Base-by-base conservation (phyloP, 2,888 invertebrate genomes). In the Amphipoea lucens region DNA sequence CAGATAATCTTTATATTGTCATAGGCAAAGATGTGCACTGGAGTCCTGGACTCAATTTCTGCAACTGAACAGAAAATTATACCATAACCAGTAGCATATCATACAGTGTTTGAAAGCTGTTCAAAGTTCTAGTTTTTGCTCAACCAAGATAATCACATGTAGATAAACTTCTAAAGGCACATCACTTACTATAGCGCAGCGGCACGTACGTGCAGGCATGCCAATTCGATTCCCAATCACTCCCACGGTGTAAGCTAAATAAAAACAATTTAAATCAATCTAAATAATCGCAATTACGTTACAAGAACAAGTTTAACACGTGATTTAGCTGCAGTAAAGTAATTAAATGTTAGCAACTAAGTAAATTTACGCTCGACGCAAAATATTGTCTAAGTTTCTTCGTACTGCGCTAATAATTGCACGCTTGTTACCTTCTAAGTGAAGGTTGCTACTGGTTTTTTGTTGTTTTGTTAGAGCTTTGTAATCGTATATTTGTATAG, bases 321-420 rank as follows among this genome's bases (percentile, higher is more conserved):
- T 91, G 91, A 93, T 93, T 92, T 92, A 90, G 89, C 76, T 76
- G 81, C 76, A 73, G 76, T 72, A 80, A 76, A 79, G 86, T 88
- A 90, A 88, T 90, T 89, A 90, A 90, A 80, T 76, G 84, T 79
- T 76, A 66, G 70, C 76, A 79, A 78, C 73, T 82, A 78, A 82
- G 84, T 84, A 88, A 92, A 92, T 92, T 93, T 92, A 91, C 91
- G 88, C 91, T 90, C 88, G 87, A 88, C 90, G 88, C 82, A 90
- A 88, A 92, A 91, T 90, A 89, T 89, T 93, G 90, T 90, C 90
- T 85, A 86, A 87, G 87, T 76, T 74, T 74, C 45, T 80, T 89
- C 87, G 90, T 87, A 89, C 82, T 89, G 89, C 74, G 88, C 87
- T 90, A 92, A 92, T 84, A 91, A 85, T 93, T 92, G 90, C 89